Evolutionary conservation across 1,140 invertebrate genomes (phyloP), one percentile per base, ranked within the genome.

Genomic region (Tachypleus tridentatus): DNA sequence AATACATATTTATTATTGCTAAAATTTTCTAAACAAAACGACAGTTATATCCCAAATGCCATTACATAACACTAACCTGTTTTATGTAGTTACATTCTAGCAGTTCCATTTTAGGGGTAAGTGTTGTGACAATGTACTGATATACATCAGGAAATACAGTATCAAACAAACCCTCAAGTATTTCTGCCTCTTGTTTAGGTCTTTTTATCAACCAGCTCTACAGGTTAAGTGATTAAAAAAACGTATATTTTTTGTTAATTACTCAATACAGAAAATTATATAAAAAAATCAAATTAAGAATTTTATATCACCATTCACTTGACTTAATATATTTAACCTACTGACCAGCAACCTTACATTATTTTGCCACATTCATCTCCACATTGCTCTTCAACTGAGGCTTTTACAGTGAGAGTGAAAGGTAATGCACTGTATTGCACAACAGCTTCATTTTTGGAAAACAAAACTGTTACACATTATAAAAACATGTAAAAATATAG

Each of bases 61-160:
- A 29, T 29, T 29, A 29, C 29, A 29, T 29, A 29, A 29, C 29
- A 29, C 29, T 29, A 70, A 82, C 83, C 77, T 85, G 84, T 57
- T 84, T 80, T 49, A 95, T 86, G 62, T 96, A 83, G 73, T 97
- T 97, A 69, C 89, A 91, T 76, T 97, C 91, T 7, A 97, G 77
- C n/a, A 97, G 86, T 61, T 87, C 83, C 83, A 97, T 93, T 69
- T 87, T 86, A 52, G 92, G 81, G 4, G 74, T 79, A 0, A 97
- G 78, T 73, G 87, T 92, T 77, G 94, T 89, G 3, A 84, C 86
- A 57, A 86, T 85, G 86, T 86, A 97, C 4, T 84, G 83, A 73
- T 87, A 91, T 4, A 91, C 79, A 61, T 86, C 84, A 29, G 82
- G 80, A 74, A 93, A 96, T 0, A 88, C 86, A 68, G 85, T 81